Conservation (phyloP, 2,113 vertebrate species). For the Chaetodon auriga region DNA sequence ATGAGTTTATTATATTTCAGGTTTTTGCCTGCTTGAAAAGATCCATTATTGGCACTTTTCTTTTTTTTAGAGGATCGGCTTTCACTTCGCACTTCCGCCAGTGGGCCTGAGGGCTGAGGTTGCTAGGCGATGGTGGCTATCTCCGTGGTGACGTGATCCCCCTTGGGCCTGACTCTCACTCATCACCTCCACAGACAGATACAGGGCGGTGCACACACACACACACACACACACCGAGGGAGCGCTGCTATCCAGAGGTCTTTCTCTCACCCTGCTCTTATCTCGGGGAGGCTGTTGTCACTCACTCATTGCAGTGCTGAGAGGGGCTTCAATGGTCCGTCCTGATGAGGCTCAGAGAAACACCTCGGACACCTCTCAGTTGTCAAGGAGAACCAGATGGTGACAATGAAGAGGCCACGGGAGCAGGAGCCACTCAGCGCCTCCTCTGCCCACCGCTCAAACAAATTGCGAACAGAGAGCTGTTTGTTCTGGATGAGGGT, state of each 20-base stretch:
- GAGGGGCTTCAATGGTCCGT: constrained; percentile 64
- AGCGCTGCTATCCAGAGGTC: constrained; percentile 59
- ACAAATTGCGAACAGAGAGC: constrained; percentile 52
- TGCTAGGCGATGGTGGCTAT: constrained; percentile 79
- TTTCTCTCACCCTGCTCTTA: constrained; percentile 72
- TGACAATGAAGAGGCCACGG: constrained; percentile 62
- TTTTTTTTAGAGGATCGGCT: constrained; percentile 72
- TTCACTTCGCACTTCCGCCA: constrained; percentile 74
- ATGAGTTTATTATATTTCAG: constrained; percentile 40
- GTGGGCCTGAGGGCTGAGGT: constrained; percentile 72
- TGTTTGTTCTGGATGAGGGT: constrained; percentile 34
- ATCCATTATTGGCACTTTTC: constrained; percentile 69
- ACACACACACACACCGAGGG: constrained; percentile 16
- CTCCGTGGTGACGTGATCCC: constrained; percentile 74
- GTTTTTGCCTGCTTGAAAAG: constrained; percentile 59
- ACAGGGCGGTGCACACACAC: constrained; percentile 32
- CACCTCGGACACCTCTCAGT: constrained; percentile 63
- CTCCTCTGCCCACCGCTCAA: constrained; percentile 44
- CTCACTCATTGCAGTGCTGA: constrained; percentile 81
- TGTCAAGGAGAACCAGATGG: constrained; percentile 76
- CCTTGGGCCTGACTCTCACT: constrained; percentile 75
- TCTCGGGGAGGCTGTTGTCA: constrained; percentile 80
- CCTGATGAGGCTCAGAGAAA: constrained; percentile 66
- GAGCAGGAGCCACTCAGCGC: constrained; percentile 50
- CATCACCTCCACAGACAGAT: constrained; percentile 73